Base-by-base conservation (phyloP, 2,113 vertebrate species). In the Pandion haliaetus region DNA sequence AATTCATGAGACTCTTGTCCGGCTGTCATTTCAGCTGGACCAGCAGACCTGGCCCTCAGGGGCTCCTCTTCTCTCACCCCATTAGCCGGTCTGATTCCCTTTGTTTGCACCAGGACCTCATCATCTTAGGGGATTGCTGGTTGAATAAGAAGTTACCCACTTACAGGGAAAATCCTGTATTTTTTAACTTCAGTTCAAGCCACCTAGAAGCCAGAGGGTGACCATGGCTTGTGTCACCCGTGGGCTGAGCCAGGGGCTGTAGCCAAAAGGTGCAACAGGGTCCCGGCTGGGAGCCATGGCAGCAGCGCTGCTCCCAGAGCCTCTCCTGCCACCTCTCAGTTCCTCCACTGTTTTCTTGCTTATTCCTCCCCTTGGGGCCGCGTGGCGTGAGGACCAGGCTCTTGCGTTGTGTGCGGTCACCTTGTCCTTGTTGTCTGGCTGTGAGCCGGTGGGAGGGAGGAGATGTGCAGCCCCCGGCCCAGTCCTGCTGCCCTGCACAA, bases 371-470 rank as follows among this genome's bases (percentile, higher is more conserved):
- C 31, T 65, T 32, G 44, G n/a, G 28, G n/a, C 42, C 29, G 31
- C 9, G 8, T 24, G 69, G 44, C 0, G 0, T 50, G 67, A 78
- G 29, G 54, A 28, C 45, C 29, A 50, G 79, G 78, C 25, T 73
- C 55, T 59, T 7, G 4, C 2, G 0, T 25, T 42, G 25, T 45
- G 8, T 18, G n/a, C 12, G 2, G 3, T n/a, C 67, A 71, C 34
- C 44, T 78, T 0, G 0, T 54, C n/a, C 61, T 84, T 57, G 45
- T 81, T 17, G 26, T 59, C 15, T 1, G 1, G 49, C 62, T 6
- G 0, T 3, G 1, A 88, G 3, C 5, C 2, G 3, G 38, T 12
- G 0, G 1, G 49, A 47, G 16, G 38, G 45, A 84, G 50, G 69
- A 45, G 50, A 78, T 0, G 0, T 23, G 19, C 42, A 76, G 78